Evolutionary conservation across 1,140 invertebrate genomes (phyloP), one percentile per base, ranked within the genome.

Genomic region (Trichogramma pretiosum): DNA sequence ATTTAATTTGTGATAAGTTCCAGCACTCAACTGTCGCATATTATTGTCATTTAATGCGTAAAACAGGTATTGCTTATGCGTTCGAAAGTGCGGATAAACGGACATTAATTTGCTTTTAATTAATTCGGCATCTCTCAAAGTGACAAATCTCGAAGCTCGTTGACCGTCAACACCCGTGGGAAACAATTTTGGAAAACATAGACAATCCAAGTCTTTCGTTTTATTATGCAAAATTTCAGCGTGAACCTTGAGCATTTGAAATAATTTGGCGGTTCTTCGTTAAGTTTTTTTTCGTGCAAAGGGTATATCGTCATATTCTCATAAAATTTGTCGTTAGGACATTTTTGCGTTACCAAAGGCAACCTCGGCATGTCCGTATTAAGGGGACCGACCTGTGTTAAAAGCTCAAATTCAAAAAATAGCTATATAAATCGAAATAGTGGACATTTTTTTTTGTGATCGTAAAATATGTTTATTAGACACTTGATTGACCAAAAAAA

Each of bases 1-100:
- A 48, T 62, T 63, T 40, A 63, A 35, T 54, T 58, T 61, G 41
- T 64, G 56, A 54, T 38, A 65, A 45, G 62, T 63, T 19, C 62
- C 58, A 37, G 46, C 45, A 32, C 21, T 46, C 16, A 61, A 42
- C 54, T 61, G 55, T 24, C 59, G 52, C 22, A 57, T 56, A 33
- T 57, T 61, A 32, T 41, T 34, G 46, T 62, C 51, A 56, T 60
- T 52, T n/a, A 61, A 40, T 14, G 61, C 48, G 53, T 51, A 59
- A 35, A 64, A 62, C 21, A 61, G 18, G 44, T 62, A 62, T 53
- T 63, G 61, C 18, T 57, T 46, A 54, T 62, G 57, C 33, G 54
- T 48, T 30, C 60, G 34, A 53, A 56, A 64, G 48, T 55, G 50
- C 4, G 56, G 10, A 54, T 59, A 49, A 32, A 49, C 56, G 0